Evolutionary conservation across 2,888 invertebrate species (phyloP), one percentile per base, ranked within the genome.

Genomic region (Neoitamus cyanurus): DNA sequence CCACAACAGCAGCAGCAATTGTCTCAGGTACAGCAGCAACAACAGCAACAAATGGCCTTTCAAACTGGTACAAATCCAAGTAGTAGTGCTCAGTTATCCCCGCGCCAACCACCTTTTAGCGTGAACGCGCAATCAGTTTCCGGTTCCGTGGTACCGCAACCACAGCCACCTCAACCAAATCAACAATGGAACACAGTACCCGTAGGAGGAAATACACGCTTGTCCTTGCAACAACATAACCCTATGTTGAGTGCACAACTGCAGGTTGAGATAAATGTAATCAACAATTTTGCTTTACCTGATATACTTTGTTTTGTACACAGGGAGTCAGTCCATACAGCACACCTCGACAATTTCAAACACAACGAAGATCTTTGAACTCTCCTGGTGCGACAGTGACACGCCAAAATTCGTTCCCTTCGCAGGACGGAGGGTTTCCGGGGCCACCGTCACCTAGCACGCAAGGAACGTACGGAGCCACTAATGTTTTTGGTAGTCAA

Each of bases 171-270:
- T 86, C 86, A 88, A 86, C 86, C 87, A 85, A 87, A 88, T 86
- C 80, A 89, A 88, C 37, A 87, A 82, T 84, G 84, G 83, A 85
- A 73, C 84, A 84, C 84, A 84, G 87, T 83, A 88, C 86, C 85
- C 85, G 86, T 88, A 82, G 85, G 87, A 72, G 75, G 86, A 85
- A 86, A 88, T 87, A 84, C 87, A 83, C 85, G 89, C 86, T 72
- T 95, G 88, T 93, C 94, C 84, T 92, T 94, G 85, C 95, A 95
- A 88, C 95, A 95, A 90, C 95, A 97, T 91, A 97, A 97, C 92
- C 96, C 97, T 36, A 97, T 97, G 97, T 93, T 97, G 88, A 96
- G 95, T 92, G 95, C 96, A 88, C 96, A 96, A 91, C 92, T 96
- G 88, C 95, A 95, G 89, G 96, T 96, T 58, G 28, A 11, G 28